Conservation (phyloP, 2,797 vertebrate species). For the Schizopygopsis pylzovi region DNA sequence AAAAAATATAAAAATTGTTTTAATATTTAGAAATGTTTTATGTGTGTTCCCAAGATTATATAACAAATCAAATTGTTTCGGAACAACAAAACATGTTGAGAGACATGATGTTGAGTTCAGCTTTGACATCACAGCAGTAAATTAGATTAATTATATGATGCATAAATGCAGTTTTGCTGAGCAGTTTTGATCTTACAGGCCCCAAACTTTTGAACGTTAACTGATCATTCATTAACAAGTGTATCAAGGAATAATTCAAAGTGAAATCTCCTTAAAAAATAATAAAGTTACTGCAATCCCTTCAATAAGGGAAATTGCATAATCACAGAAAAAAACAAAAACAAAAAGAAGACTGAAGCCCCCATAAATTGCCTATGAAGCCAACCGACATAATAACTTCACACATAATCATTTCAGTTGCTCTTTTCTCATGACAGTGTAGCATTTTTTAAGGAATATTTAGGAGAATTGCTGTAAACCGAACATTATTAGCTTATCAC, state of each 20-base stretch:
- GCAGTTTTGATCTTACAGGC: neutral
- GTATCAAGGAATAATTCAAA: neutral
- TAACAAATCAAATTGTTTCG: neutral
- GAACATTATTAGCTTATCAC: slow-evolving; percentile 48
- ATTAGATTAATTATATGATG: neutral
- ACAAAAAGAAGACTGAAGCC: neutral
- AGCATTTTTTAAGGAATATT: slow-evolving; percentile 11
- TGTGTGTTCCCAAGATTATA: neutral
- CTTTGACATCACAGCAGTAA: neutral
- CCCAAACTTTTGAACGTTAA: neutral
- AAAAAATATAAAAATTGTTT: no score
- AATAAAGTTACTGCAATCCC: neutral
- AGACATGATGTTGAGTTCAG: neutral
- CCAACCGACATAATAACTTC: neutral
- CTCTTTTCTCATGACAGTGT: neutral
- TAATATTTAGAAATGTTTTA: neutral
- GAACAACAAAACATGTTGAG: neutral
- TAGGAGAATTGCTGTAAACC: slow-evolving; percentile 28
- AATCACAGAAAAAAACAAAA: neutral
- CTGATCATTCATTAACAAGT: neutral
- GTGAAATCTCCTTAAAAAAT: neutral
- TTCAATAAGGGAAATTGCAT: neutral
- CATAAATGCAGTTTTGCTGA: neutral
- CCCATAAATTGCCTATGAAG: neutral
- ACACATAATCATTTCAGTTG: neutral